Conservation (phyloP, 2,797 vertebrate genomes). For the Lepilemur ruficaudatus region DNA sequence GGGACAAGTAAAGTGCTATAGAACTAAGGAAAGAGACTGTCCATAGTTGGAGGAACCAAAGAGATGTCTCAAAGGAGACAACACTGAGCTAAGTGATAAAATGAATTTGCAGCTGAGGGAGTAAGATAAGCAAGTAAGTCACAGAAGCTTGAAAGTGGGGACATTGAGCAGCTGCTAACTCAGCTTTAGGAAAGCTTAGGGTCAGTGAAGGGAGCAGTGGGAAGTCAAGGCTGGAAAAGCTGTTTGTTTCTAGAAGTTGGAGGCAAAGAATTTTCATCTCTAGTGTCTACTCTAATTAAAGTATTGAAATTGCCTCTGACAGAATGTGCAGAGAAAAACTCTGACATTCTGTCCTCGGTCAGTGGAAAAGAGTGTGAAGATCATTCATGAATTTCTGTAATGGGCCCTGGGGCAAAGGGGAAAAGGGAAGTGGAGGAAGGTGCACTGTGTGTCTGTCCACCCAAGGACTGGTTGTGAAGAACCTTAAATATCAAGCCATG, state of each 20-base stretch:
- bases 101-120: not conserved
- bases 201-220: not conserved
- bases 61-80: not conserved
- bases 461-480: not conserved
- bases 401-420: not conserved
- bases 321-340: not conserved
- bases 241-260: not conserved
- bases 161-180: not conserved
- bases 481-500: not conserved
- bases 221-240: not conserved
- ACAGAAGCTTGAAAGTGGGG: not conserved
- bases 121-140: not conserved
- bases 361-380: not conserved
- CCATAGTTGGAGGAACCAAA: not conserved
- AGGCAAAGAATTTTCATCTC: not conserved
- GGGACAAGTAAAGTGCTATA: not conserved
- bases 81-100: not conserved
- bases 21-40: not conserved
- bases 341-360: not conserved
- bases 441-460: no score
- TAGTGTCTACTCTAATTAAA: not conserved
- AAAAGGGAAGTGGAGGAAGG: not conserved
- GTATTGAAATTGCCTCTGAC: not conserved
- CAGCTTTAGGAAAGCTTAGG: not conserved
- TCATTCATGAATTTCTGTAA: not conserved